A percentile compares a stretch with the other conserved stretches of the same genome.
Conservation (phyloP, 2,113 vertebrate genomes). For the Nycticryphes semicollaris region DNA sequence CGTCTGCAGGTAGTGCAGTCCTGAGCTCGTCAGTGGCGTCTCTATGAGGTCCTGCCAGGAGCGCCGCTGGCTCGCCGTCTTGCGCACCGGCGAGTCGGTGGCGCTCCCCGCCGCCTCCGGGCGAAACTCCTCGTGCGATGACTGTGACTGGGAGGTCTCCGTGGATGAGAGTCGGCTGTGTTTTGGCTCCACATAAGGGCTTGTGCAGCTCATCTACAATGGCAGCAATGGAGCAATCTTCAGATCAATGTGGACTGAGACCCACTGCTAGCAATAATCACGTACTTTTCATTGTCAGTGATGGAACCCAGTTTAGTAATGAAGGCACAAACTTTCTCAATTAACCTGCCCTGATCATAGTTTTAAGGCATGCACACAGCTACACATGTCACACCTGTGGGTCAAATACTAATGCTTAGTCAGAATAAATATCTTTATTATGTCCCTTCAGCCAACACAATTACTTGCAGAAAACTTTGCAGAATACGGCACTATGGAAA, state of each 20-base stretch:
- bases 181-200: slow-evolving; percentile 90
- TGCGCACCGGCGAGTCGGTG: slow-evolving; percentile 88
- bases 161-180: slow-evolving; percentile 93
- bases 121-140: slow-evolving; percentile 95
- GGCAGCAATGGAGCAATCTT: fast-evolving
- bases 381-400: not conserved
- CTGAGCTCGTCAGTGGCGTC: slow-evolving; percentile 93
- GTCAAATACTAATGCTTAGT: not conserved
- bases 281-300: fast-evolving
- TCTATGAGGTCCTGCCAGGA: slow-evolving; percentile 99
- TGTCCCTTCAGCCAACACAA: not conserved
- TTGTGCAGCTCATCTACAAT: slow-evolving; percentile 87
- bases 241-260: fast-evolving
- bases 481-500: not conserved
- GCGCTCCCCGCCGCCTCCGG: slow-evolving; percentile 84
- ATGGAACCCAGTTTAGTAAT: fast-evolving
- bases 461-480: not conserved
- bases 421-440: not conserved
- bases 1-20: slow-evolving; percentile 96
- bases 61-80: slow-evolving; percentile 91
- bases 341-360: not conserved
- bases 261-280: no score
- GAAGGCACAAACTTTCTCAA: not conserved
- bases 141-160: slow-evolving; percentile 95
- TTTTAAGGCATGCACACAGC: not conserved